Conservation (phyloP, 2,113 vertebrate species). For the Sinocyclocheilus grahami region DNA sequence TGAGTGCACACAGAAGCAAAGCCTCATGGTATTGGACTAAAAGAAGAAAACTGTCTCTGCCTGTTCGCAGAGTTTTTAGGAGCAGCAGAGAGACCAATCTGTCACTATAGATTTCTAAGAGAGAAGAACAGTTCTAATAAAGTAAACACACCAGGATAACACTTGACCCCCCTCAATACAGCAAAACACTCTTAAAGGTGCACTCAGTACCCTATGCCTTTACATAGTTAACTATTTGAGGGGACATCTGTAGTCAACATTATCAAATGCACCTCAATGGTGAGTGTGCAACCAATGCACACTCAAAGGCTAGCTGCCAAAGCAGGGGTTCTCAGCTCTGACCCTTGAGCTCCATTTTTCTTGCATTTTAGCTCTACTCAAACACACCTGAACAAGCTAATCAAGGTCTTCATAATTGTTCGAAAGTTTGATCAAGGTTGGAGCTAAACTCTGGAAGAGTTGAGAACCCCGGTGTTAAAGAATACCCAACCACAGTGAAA, state of each 20-base stretch:
- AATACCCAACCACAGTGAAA: too few species aligned
- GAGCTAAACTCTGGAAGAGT: too few species aligned
- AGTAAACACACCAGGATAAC: not conserved
- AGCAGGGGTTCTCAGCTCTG: not conserved
- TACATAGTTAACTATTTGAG: not conserved
- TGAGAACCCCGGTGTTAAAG: too few species aligned
- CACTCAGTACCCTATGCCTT: too few species aligned
- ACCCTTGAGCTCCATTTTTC: too few species aligned
- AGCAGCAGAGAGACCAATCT: not conserved
- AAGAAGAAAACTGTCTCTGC: not conserved
- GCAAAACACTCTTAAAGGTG: not conserved
- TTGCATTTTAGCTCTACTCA: too few species aligned
- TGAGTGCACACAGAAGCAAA: not conserved
- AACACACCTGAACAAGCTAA: too few species aligned
- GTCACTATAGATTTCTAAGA: conserved; percentile 6
- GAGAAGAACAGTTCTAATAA: not conserved
- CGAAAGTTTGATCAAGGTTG: too few species aligned
- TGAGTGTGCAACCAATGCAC: not conserved
- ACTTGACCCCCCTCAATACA: not conserved
- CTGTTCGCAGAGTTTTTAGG: not conserved
- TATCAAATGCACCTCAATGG: not conserved
- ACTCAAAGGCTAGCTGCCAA: not conserved
- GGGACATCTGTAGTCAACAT: not conserved
- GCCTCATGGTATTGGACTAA: too few species aligned
- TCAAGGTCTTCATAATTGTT: too few species aligned